Base-by-base conservation (phyloP, 2,797 vertebrate genomes). In the Ambastaia sidthimunki region DNA sequence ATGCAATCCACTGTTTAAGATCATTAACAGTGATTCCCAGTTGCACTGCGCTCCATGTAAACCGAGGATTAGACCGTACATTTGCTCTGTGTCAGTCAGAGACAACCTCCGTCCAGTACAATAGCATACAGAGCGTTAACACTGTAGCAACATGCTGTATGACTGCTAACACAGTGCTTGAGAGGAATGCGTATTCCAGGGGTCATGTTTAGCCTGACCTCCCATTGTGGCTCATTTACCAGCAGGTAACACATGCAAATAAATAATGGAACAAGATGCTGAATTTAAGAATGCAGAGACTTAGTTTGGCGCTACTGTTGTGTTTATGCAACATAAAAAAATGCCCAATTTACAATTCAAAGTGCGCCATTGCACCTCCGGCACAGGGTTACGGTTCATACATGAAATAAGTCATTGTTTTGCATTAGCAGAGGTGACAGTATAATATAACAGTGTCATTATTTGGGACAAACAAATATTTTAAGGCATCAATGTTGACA, bases 191-290 rank as follows among this genome's bases (percentile, higher is more conserved):
- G 5, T 25, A 57, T 68, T 76, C 68, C 74, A 15, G 68, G 63
- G 78, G 83, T 80, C 67, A 28, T 72, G 71, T 74, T 82, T 52
- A 80, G 73, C 62, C 62, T 82, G 82, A 75, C 81, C 81, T 85
- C 84, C 81, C 84, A 80, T 74, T 80, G 83, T 23, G 71, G 75
- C 83, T 85, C 77, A 83, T 86, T 86, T 84, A 81, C 76, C 37
- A 12, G 71, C 76, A 25, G 55, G 59, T 82, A 82, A 80, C 78
- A 78, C 76, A 83, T 54, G 15, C 79, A 66, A 74, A 84, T 85
- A 82, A 83, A 85, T 87, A 86, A 82, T 80, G 69, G 55, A 83
- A 67, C 25, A 28, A 70, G 67, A 71, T 81, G 41, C 60, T 52
- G 63, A 84, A 80, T 85, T 28, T 28, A 28, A 28, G 28, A 28